Conservation (phyloP, 1,140 invertebrate species). For the Pissodes strobi region DNA sequence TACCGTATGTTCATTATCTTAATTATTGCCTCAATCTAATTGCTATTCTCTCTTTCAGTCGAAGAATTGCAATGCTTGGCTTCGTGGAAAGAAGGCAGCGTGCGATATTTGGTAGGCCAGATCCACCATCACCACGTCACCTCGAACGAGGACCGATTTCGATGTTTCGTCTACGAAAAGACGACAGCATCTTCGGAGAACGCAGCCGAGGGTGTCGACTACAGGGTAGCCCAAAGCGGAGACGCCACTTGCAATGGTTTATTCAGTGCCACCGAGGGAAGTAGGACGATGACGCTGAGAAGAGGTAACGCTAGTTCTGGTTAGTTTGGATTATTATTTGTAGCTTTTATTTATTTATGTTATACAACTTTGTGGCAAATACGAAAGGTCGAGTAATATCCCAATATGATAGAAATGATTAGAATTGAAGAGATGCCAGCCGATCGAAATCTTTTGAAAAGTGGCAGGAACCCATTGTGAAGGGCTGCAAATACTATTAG, state of each 20-base stretch:
- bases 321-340: too few species aligned
- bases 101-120: constrained; percentile 81
- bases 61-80: constrained; percentile 86
- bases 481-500: too few species aligned
- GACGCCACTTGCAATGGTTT: constrained; percentile 87
- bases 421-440: too few species aligned
- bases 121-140: constrained; percentile 81
- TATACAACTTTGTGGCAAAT: too few species aligned
- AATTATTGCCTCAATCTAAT: background rate
- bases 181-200: constrained; percentile 56
- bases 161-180: constrained; percentile 91
- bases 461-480: too few species aligned
- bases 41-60: constrained; percentile 60
- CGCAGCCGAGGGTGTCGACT: constrained; percentile 64
- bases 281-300: constrained; percentile 72
- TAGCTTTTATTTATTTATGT: too few species aligned
- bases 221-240: constrained; percentile 82
- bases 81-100: constrained; percentile 87
- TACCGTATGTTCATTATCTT: too few species aligned
- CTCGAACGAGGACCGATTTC: constrained; percentile 87
- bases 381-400: too few species aligned
- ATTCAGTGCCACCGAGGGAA: constrained; percentile 78
- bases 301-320: constrained; percentile 70
- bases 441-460: too few species aligned
- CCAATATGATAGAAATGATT: too few species aligned